Conservation (phyloP, 1,140 invertebrate species). For the Adoxophyes honmai region DNA sequence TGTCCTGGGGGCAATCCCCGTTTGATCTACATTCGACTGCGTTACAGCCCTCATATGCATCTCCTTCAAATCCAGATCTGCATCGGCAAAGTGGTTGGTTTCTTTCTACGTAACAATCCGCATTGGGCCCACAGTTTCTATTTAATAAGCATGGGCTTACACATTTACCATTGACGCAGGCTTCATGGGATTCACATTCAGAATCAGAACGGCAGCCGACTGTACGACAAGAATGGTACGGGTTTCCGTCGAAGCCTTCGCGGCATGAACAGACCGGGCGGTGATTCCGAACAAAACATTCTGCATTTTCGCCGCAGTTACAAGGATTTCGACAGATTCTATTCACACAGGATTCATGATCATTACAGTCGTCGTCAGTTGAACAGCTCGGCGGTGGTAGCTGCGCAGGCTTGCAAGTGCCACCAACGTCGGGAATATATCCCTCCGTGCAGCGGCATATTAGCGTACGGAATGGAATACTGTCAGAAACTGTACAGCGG, state of each 20-base stretch:
- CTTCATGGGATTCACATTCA: constrained; percentile 88
- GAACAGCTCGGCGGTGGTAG: constrained; percentile 85
- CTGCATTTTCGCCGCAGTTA: constrained; percentile 90
- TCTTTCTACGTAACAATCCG: constrained; percentile 88
- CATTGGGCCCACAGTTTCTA: constrained; percentile 89
- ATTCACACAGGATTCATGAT: constrained; percentile 89
- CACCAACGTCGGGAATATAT: constrained; percentile 86
- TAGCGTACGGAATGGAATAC: constrained; percentile 89
- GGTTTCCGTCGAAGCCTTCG: constrained; percentile 90
- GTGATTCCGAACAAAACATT: constrained; percentile 89
- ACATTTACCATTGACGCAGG: constrained; percentile 91
- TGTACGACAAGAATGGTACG: constrained; percentile 86
- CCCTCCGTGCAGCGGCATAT: constrained; percentile 90
- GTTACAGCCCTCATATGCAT: constrained; percentile 86
- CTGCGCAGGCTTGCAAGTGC: constrained; percentile 85
- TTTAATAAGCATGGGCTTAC: constrained; percentile 88
- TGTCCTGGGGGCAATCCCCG: constrained; percentile 90
- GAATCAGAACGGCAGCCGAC: constrained; percentile 88
- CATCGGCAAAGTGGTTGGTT: constrained; percentile 89
- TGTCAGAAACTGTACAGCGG: constrained; percentile 87
- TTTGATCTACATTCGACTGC: constrained; percentile 92
- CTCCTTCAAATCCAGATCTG: constrained; percentile 87
- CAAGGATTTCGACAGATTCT: constrained; percentile 91
- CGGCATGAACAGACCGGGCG: constrained; percentile 91
- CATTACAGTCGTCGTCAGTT: constrained; percentile 86